Evolutionary conservation across 1,140 invertebrate species (phyloP).

Genomic region (Drosophila kanapiae): DNA sequence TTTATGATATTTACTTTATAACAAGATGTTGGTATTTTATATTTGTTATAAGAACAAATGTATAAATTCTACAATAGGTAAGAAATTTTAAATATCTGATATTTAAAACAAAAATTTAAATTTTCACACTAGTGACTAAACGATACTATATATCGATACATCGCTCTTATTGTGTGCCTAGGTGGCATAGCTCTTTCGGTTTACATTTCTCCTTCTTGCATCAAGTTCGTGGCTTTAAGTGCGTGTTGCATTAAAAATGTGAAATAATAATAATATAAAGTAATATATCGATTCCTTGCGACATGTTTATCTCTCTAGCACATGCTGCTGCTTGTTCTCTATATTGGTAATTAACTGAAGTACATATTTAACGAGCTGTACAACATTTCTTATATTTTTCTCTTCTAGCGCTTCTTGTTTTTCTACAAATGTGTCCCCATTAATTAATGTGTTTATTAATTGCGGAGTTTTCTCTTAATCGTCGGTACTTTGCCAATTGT

Average conservation of each 20-base stretch:
- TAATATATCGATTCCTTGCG: background rate
- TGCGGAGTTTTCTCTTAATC: background rate
- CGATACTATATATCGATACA: background rate
- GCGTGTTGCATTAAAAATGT: background rate
- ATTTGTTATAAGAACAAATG: too few relatives aligned
- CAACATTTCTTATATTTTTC: background rate
- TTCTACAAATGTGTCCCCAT: background rate
- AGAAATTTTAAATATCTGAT: too few relatives aligned
- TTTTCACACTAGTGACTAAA: background rate
- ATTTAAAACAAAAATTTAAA: too few relatives aligned
- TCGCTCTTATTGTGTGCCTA: too few relatives aligned
- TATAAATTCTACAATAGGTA: too few relatives aligned
- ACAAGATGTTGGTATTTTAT: too few relatives aligned
- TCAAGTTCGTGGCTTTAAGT: background rate
- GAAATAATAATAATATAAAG: background rate
- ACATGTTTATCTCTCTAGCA: background rate
- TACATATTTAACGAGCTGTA: background rate
- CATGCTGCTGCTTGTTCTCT: background rate
- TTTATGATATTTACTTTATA: too few relatives aligned
- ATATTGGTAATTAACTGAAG: background rate
- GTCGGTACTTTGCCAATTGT: background rate
- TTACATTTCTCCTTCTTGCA: background rate
- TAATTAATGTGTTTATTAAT: slow-evolving; percentile 3
- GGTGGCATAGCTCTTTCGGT: too few relatives aligned
- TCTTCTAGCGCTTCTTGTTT: background rate